Percentiles rank a stretch among this genome's conserved stretches.
These are phyloP conservation scores for Diaprepes abbreviatus DNA, from an alignment of 2,888 invertebrate species.

Conservation along the genomic window DNA sequence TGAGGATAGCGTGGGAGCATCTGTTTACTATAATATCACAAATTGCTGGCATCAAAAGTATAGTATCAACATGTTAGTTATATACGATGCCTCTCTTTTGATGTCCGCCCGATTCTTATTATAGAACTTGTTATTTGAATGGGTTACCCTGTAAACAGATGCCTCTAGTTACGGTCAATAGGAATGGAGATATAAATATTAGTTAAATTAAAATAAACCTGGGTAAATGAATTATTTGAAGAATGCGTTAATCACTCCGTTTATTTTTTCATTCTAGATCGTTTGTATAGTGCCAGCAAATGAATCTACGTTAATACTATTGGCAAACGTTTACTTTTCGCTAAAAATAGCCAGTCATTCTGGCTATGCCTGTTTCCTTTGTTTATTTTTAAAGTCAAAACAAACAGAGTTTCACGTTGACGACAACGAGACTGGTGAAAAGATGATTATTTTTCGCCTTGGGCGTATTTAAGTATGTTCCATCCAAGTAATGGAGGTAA, in stretches of 20 bases:
- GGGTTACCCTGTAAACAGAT: background rate
- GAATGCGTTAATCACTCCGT: slow-evolving; percentile 43
- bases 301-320: slow-evolving; percentile 52
- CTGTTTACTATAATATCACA: slow-evolving; percentile 32
- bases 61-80: slow-evolving; percentile 22
- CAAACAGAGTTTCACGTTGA: slow-evolving; percentile 33
- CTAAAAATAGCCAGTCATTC: slow-evolving; percentile 45
- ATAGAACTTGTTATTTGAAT: slow-evolving; percentile 26
- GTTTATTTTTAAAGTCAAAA: slow-evolving; percentile 43
- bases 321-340: slow-evolving; percentile 51
- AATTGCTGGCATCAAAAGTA: slow-evolving; percentile 26
- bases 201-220: slow-evolving; percentile 29
- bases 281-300: slow-evolving; percentile 35
- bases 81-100: slow-evolving; percentile 22
- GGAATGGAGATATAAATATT: background rate
- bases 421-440: slow-evolving; percentile 1
- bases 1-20: background rate
- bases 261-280: slow-evolving; percentile 43
- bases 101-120: slow-evolving; percentile 21
- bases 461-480: background rate
- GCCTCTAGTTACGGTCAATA: background rate
- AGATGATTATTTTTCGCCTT: slow-evolving; percentile 3
- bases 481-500: background rate
- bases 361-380: slow-evolving; percentile 36
- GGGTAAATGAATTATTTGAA: slow-evolving; percentile 41